Base-by-base conservation (phyloP, 1,140 invertebrate genomes). In the Drosophila punjabiensis region DNA sequence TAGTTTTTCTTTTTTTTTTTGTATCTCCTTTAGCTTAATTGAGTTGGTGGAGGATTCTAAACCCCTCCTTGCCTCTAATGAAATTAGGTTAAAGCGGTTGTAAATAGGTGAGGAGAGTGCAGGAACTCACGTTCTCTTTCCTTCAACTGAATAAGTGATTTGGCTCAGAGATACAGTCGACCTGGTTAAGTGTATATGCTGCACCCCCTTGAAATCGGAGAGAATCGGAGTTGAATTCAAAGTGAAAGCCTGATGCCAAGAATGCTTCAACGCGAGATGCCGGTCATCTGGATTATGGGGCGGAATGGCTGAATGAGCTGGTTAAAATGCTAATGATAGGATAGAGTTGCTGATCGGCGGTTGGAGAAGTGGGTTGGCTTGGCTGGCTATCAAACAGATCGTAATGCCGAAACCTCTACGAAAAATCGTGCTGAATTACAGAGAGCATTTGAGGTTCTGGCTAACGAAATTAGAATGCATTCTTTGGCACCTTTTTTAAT, bases 61-160 rank as follows among this genome's bases (percentile, higher is more conserved):
- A 13, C 30, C 16, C 58, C 32, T 13, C n/a, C n/a, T 20, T 13
- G 20, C n/a, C 30, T 3, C 63, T 85, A 76, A 85, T 90, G 67
- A 79, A 89, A 89, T 89, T 89, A 90, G 85, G 81, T 82, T 89
- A 90, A 89, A 89, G 79, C 81, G 78, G 85, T 70, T 81, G 78
- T 89, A 81, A 88, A 89, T 81, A 81, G 85, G 73, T 79, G 66
- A 75, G 24, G 67, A 55, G 67, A 55, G 33, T 55, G 9, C 68
- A 24, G 55, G 59, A 64, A 77, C 55, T 53, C 62, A 52, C 39
- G 67, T 67, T 60, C 41, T 30, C 35, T 18, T 39, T 45, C 39
- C 47, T 33, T 41, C 4, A 16, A 20, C 39, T 37, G 70, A 74
- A 61, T 73, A 41, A 50, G 55, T 74, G 68, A 73, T 73, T 52